A percentile compares a stretch with the other conserved stretches of the same genome.
Evolutionary conservation across 2,797 vertebrate species (phyloP).

Genomic region (Sebastes wilsoni): DNA sequence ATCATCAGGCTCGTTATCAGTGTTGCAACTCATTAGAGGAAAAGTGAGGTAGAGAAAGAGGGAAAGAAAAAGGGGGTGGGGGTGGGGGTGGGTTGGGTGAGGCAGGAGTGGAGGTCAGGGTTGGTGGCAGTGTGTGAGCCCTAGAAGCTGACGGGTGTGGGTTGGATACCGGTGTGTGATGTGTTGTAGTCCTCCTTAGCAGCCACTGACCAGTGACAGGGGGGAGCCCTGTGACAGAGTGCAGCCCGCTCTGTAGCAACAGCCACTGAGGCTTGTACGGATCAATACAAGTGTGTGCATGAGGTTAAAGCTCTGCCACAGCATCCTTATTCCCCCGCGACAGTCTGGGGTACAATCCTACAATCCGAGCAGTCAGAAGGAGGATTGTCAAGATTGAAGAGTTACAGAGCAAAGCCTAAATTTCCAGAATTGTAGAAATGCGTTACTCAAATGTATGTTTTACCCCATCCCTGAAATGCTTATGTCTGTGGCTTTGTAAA

Average conservation of each 20-base stretch:
- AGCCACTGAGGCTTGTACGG: conserved; percentile 68
- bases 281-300: conserved; percentile 69
- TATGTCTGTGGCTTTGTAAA: not conserved
- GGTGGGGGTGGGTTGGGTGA: conserved; percentile 12
- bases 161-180: conserved; percentile 24
- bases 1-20: conserved; percentile 99
- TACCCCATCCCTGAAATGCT: not conserved
- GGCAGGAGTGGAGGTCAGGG: conserved; percentile 26
- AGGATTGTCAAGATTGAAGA: conserved; percentile 15
- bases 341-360: conserved; percentile 29
- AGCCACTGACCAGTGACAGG: conserved; percentile 51
- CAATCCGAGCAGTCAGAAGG: conserved; percentile 22
- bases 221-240: conserved; percentile 52
- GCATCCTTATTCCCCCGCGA: conserved; percentile 53
- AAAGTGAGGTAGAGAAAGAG: conserved; percentile 96
- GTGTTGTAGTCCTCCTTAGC: conserved; percentile 42
- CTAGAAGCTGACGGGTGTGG: conserved; percentile 86
- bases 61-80: conserved; percentile 78
- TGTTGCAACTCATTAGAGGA: conserved; percentile 99
- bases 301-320: conserved; percentile 73
- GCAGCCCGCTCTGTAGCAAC: conserved; percentile 62
- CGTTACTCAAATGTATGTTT: not conserved
- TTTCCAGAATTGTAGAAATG: conserved; percentile 35
- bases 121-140: conserved; percentile 70
- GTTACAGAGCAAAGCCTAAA: conserved; percentile 37